phyloP scores from a whole-genome alignment of 1,140 invertebrate genomes.

The Drosophila kikkawai region DNA sequence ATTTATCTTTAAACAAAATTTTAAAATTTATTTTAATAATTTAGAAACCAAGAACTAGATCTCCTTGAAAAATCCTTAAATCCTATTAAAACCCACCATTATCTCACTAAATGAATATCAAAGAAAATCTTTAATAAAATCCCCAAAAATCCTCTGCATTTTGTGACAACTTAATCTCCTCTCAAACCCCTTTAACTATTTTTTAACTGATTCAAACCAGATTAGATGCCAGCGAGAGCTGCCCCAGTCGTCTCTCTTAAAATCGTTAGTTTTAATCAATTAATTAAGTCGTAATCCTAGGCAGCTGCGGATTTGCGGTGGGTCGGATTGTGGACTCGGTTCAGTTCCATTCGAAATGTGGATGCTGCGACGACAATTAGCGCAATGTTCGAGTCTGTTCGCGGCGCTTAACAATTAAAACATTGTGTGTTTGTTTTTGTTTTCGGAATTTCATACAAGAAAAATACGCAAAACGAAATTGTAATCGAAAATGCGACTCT shows the following conservation, averaged over 20 bases:
- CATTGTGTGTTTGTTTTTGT: constrained; percentile 19
- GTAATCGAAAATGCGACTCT: constrained; percentile 55
- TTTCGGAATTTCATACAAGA: constrained; percentile 1
- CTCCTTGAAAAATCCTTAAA: neutral
- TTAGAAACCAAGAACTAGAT: too few relatives aligned
- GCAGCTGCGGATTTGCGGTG: constrained; percentile 31
- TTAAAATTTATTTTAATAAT: neutral
- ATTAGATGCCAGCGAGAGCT: constrained; percentile 18
- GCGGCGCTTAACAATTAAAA: constrained; percentile 46
- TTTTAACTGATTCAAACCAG: constrained; percentile 28
- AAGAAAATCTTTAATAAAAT: neutral
- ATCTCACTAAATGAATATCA: neutral
- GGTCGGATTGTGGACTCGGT: constrained; percentile 11
- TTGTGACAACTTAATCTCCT: neutral
- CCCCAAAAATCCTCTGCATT: neutral
- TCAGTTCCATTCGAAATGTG: constrained; percentile 75
- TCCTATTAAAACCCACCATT: neutral
- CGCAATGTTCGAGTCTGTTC: constrained; percentile 27
- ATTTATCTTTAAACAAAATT: neutral
- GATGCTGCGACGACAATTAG: constrained; percentile 80
- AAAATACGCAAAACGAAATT: neutral
- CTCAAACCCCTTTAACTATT: neutral
- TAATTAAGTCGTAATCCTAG: constrained; percentile 69
- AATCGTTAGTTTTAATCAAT: constrained; percentile 73
- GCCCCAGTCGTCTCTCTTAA: constrained; percentile 3